Percentiles rank a stretch among this genome's conserved stretches.
phyloP scores from a whole-genome alignment of 2,113 vertebrate species.

The Eleginops maclovinus region DNA sequence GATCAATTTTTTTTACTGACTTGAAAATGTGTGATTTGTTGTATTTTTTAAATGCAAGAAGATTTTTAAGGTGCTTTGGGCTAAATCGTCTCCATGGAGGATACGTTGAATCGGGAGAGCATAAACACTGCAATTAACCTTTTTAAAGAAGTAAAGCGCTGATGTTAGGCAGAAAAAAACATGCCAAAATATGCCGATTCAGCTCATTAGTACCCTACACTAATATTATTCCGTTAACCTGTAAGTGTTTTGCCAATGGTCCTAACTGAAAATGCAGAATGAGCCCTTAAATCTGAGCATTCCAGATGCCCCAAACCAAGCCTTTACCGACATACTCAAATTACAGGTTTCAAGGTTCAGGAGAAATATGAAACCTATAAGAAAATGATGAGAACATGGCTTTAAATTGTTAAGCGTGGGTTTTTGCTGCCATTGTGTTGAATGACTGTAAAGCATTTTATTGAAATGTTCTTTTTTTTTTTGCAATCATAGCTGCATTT shows the following conservation, averaged over 20 bases:
- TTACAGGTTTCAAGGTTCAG: too few species aligned
- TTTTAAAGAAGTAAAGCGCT: constrained; percentile 47
- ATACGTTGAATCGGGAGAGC: constrained; percentile 14
- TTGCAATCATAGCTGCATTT: not conserved
- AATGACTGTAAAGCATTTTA: not conserved
- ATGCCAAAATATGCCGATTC: constrained; percentile 69
- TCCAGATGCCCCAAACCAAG: constrained; percentile 49
- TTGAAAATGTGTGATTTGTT: not conserved
- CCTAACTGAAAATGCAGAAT: constrained; percentile 78
- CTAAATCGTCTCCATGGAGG: constrained; percentile 19
- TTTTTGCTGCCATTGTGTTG: not conserved
- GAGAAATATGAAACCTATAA: constrained; percentile 26
- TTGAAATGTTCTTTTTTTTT: not conserved
- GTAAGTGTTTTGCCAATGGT: constrained; percentile 71
- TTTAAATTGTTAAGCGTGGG: too few species aligned
- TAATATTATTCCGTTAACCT: constrained; percentile 77
- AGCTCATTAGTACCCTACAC: constrained; percentile 67
- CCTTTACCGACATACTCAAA: constrained; percentile 37
- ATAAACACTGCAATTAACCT: constrained; percentile 34
- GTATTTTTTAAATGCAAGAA: not conserved
- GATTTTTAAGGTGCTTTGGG: not conserved
- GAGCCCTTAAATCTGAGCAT: constrained; percentile 53
- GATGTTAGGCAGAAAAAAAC: constrained; percentile 64
- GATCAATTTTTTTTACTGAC: not conserved
- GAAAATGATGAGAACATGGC: constrained; percentile 28